These are phyloP conservation scores for Malacosoma neustria DNA, from an alignment of 2,888 invertebrate species.

Conservation along the genomic window DNA sequence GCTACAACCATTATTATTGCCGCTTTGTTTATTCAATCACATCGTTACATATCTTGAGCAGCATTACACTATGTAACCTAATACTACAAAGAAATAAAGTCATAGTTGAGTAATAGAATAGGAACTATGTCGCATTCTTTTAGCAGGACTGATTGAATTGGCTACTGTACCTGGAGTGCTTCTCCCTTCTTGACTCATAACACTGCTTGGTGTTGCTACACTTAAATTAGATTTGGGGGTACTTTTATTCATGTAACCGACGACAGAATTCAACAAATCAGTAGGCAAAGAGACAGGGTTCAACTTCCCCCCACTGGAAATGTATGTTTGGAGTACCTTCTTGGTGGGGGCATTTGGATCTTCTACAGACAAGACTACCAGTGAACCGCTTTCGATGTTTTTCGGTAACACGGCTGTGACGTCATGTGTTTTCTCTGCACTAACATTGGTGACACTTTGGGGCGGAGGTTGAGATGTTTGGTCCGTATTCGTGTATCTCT, in stretches of 20 bases:
- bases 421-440: too few species aligned
- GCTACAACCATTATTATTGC: too few species aligned
- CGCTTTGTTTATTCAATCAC: too few species aligned
- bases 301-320: constrained; percentile 45
- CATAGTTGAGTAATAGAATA: constrained; percentile 55
- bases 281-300: constrained; percentile 50
- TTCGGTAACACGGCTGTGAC: constrained; percentile 29
- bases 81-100: too few species aligned
- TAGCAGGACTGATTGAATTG: constrained; percentile 34
- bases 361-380: constrained; percentile 56
- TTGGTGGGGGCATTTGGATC: constrained; percentile 54
- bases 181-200: constrained; percentile 32
- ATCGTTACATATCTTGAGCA: too few species aligned
- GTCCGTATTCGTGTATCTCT: too few species aligned
- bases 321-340: constrained; percentile 62
- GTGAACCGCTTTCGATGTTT: constrained; percentile 53
- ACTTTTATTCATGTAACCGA: constrained; percentile 55
- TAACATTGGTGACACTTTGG: too few species aligned
- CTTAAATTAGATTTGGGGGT: constrained; percentile 33
- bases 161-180: constrained; percentile 30
- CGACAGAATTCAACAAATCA: constrained; percentile 45
- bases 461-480: too few species aligned
- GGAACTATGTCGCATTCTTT: constrained; percentile 42
- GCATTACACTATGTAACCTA: too few species aligned
- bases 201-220: constrained; percentile 53